Percentiles rank a stretch among this genome's conserved stretches.
Conservation (phyloP, 2,797 vertebrate species). For the Sparus aurata region DNA sequence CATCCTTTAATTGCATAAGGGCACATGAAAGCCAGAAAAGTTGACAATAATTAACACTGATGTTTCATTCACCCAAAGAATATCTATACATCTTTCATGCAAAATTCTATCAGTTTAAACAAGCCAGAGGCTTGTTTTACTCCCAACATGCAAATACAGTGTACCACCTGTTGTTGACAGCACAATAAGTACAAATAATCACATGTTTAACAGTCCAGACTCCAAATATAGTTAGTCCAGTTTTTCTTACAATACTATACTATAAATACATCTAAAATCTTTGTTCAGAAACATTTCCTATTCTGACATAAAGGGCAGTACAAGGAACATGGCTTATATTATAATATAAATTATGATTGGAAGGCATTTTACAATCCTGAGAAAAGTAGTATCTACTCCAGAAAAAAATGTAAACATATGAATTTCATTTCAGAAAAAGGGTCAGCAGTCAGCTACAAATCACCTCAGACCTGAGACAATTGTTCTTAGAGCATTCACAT, state of each 20-base stretch:
- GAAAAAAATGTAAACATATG: conserved; percentile 7
- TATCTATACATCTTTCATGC: background rate
- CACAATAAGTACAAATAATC: conserved; percentile 1
- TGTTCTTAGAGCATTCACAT: conserved; percentile 17
- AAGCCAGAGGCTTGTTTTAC: conserved; percentile 1
- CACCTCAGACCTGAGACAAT: background rate
- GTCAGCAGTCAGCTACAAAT: conserved; percentile 4
- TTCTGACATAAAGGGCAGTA: conserved; percentile 3
- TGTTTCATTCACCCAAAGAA: background rate
- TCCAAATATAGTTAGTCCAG: background rate
- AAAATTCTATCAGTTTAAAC: conserved; percentile 20
- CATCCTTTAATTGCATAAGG: conserved; percentile 13
- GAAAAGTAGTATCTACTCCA: conserved; percentile 18
- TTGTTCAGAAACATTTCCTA: too few relatives aligned
- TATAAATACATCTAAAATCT: background rate
- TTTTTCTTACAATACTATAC: background rate
- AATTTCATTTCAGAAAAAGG: background rate
- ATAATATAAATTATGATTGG: conserved; percentile 17
- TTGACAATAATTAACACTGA: background rate
- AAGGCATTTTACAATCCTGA: conserved; percentile 55
- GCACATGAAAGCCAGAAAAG: background rate
- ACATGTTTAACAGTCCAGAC: conserved; percentile 35
- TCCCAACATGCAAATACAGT: conserved; percentile 29
- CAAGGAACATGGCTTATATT: conserved; percentile 29
- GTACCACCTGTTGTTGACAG: background rate